Base-by-base conservation (phyloP, 2,113 vertebrate genomes). In the Ardeotis arabs region DNA sequence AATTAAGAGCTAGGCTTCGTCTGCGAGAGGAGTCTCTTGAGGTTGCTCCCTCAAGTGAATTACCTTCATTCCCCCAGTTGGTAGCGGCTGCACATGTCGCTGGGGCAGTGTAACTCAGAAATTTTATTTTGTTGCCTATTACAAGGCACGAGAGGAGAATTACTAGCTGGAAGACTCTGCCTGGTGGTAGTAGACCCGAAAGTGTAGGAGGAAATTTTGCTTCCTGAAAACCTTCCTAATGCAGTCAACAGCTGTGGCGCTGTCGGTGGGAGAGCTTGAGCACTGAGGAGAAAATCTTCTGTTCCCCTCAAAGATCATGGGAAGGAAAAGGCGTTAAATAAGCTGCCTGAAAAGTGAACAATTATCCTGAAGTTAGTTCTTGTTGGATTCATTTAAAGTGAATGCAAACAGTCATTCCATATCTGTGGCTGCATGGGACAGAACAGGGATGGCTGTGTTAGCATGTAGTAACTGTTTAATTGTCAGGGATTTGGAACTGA, bases 241-340 rank as follows among this genome's bases (percentile, higher is more conserved):
- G 41, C 6, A 72, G 5, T 92, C 27, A n/a, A 10, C 81, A 86
- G 56, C 68, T 90, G 68, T 75, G 37, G 12, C 67, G 18, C 76
- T 84, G 50, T 81, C 56, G 64, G 28, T 62, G n/a, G 56, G 39
- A 75, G 23, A 74, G 28, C 11, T 56, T 62, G 45, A 81, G 45
- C 52, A 56, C 28, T 28, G 60, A 41, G 24, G 21, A 70, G 14
- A n/a, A 77, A 59, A 35, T 67, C 12, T 56, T 25, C 47, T 53
- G 31, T 62, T 28, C 7, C 19, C 6, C 29, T 59, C 23, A n/a
- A 45, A 44, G 67, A 52, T 7, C 0, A 0, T 80, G 29, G 44
- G 58, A 75, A 52, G 4, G 22, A 58, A 52, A 78, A 47, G 23
- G 45, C 18, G 27, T 81, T 53, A 19, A 69, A 8, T 28, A 45